Evolutionary conservation across 2,113 vertebrate genomes (phyloP), one percentile per base, ranked within the genome.

Genomic region (Xerus inauris): DNA sequence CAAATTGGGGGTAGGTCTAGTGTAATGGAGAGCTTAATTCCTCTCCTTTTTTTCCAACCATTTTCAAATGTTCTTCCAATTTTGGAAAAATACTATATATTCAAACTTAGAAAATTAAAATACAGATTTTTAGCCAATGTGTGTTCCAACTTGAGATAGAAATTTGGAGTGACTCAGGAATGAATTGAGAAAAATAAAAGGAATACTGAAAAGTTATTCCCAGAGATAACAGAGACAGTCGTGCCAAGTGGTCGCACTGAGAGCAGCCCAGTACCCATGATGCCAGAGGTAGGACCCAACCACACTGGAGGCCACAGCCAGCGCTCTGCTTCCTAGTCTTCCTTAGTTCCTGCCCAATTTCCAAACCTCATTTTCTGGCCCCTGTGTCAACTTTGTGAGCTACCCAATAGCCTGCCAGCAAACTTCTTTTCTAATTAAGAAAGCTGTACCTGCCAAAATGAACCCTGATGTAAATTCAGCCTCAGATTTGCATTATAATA

Each of bases 261-360:
- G 14, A 24, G 40, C 42, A 65, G 45, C 17, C 30, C 35, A 57
- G n/a, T 22, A 24, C 2, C 6, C 5, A 1, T 13, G 26, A 35
- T n/a, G 35, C 45, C 45, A 14, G 16, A 64, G 3, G 30, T 32
- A 5, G n/a, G 62, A 12, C 17, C 2, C 5, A 3, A 22, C 17
- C 24, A 19, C 0, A 3, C 0, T 22, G 45, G 19, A 4, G 13
- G 13, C 47, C 47, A 54, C 1, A 14, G 13, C 7, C 1, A 0
- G 4, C 2, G 16, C 17, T 91, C 49, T 54, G 19, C 19, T 11
- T 11, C 24, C 26, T 42, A 35, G 1, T 3, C 4, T 17, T 94
- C 24, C 35, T 35, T 35, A 64, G 10, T 42, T 57, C 6, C 8
- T 76, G 28, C 47, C 38, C 49, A 30, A 76, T 65, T 10, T 84